Conservation (phyloP, 2,888 invertebrate species). For the Eupeodes latifasciatus region DNA sequence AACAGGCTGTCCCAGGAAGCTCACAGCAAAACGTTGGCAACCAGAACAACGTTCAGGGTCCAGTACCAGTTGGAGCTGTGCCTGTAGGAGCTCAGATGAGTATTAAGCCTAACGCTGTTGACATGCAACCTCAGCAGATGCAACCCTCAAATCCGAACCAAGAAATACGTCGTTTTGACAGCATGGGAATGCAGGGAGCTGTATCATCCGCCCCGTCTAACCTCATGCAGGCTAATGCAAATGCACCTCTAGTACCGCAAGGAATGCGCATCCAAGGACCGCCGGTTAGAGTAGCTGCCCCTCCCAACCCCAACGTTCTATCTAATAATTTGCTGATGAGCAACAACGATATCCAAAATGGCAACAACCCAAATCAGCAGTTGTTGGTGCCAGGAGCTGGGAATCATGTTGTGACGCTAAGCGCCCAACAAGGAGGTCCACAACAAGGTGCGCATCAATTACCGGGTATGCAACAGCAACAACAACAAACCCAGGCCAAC, state of each 20-base stretch:
- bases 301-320: constrained; percentile 79
- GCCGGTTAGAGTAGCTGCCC: constrained; percentile 79
- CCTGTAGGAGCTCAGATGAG: constrained; percentile 68
- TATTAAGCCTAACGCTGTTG: constrained; percentile 78
- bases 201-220: constrained; percentile 78
- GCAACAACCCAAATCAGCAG: constrained; percentile 67
- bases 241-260: constrained; percentile 80
- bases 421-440: constrained; percentile 77
- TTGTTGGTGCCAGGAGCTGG: constrained; percentile 75
- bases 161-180: constrained; percentile 82
- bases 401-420: constrained; percentile 73
- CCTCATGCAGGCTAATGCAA: constrained; percentile 79
- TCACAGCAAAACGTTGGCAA: constrained; percentile 70
- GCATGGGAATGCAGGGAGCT: constrained; percentile 80
- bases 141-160: constrained; percentile 79
- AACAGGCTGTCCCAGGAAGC: constrained; percentile 71
- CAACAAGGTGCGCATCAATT: constrained; percentile 67
- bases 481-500: constrained; percentile 81
- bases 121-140: constrained; percentile 80
- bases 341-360: constrained; percentile 75
- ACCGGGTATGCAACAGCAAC: constrained; percentile 77
- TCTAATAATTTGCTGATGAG: constrained; percentile 78
- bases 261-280: constrained; percentile 83
- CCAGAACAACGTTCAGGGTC: constrained; percentile 62
- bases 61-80: constrained; percentile 47